Evolutionary conservation across 1,140 invertebrate species (phyloP).

Genomic region (Apocrypta bakeri): DNA sequence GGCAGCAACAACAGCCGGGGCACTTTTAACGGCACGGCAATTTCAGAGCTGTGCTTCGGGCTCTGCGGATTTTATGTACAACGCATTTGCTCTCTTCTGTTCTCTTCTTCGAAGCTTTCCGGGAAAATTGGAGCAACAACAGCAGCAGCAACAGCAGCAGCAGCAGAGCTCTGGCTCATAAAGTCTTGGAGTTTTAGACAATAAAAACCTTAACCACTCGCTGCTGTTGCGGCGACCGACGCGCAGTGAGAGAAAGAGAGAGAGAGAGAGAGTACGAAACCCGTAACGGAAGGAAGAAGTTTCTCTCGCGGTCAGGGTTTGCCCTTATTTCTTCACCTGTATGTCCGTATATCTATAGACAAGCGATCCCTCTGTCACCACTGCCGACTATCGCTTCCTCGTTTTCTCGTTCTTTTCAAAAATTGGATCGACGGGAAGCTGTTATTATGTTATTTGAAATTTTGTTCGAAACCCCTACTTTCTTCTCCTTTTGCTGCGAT

Average conservation of each 20-base stretch:
- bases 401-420: neutral
- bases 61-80: conserved; percentile 18
- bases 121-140: conserved; percentile 50
- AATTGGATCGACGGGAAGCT: conserved; percentile 11
- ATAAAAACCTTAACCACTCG: conserved; percentile 39
- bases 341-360: neutral
- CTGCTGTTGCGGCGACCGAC: neutral
- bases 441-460: neutral
- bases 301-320: conserved; percentile 13
- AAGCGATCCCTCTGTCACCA: neutral
- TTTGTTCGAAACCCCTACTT: neutral
- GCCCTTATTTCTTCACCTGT: conserved; percentile 17
- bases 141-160: no score
- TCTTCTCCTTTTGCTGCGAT: neutral
- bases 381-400: neutral
- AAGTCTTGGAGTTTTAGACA: conserved; percentile 28
- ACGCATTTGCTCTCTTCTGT: neutral
- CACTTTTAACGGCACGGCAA: conserved; percentile 45
- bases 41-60: neutral
- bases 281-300: conserved; percentile 26
- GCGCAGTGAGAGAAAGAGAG: no score
- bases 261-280: neutral
- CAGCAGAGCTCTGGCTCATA: neutral
- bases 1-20: neutral
- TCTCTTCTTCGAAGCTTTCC: conserved; percentile 22